Evolutionary conservation across 2,888 invertebrate species (phyloP).

Genomic region (Drosophila emarginata): DNA sequence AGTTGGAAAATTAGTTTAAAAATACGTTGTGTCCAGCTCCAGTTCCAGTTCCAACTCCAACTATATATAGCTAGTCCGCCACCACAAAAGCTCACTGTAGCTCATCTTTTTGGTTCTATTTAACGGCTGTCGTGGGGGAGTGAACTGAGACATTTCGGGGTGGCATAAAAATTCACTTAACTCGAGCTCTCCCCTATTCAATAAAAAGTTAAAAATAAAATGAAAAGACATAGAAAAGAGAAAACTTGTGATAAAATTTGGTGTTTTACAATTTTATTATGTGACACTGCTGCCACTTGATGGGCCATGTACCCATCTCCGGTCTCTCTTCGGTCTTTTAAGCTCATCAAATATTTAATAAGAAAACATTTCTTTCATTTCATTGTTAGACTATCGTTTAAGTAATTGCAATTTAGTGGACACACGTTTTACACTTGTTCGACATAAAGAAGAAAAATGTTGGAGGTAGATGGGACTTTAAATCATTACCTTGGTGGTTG

Average conservation of each 20-base stretch:
- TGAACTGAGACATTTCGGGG: conserved; percentile 46
- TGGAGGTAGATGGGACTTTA: conserved; percentile 37
- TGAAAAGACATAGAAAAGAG: conserved; percentile 21
- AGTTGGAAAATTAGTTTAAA: conserved; percentile 78
- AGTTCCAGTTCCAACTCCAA: neutral
- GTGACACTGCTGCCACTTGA: conserved; percentile 37
- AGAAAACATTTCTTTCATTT: conserved; percentile 43
- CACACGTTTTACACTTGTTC: conserved; percentile 59
- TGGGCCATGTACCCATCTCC: neutral
- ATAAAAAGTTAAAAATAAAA: conserved; percentile 41
- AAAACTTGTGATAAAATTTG: conserved; percentile 72
- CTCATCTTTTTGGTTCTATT: conserved; percentile 11
- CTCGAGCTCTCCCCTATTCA: conserved; percentile 36
- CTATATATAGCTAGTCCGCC: neutral
- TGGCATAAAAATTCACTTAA: conserved; percentile 75
- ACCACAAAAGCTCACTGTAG: conserved; percentile 8
- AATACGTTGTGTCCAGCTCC: conserved; percentile 50
- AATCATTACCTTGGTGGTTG: too few relatives aligned
- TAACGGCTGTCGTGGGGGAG: conserved; percentile 2
- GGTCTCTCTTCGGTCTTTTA: conserved; percentile 35
- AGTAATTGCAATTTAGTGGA: conserved; percentile 75
- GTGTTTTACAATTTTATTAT: conserved; percentile 80
- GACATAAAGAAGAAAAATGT: neutral
- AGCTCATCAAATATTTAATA: conserved; percentile 62
- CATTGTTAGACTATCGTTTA: conserved; percentile 53